A percentile compares a stretch with the other conserved stretches of the same genome.
phyloP scores from a whole-genome alignment of 2,888 invertebrate species.

The Morinoia aosen region DNA sequence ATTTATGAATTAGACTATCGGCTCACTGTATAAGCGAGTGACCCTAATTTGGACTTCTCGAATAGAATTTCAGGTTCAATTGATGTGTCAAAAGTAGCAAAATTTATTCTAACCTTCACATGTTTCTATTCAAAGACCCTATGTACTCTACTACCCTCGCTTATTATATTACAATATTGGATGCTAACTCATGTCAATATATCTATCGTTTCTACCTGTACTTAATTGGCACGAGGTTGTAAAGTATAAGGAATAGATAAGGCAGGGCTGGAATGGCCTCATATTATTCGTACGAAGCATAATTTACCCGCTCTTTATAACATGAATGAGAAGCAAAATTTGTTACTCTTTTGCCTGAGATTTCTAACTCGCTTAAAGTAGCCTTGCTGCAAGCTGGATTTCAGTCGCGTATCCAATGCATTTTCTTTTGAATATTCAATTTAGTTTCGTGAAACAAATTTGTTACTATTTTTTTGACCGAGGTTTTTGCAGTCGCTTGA shows the following conservation, averaged over 20 bases:
- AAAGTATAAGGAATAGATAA: neutral
- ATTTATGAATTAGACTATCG: neutral
- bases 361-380: neutral
- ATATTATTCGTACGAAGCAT: conserved; percentile 12
- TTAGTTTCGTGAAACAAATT: too few species aligned
- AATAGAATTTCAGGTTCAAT: neutral
- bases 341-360: neutral
- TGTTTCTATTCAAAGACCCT: neutral
- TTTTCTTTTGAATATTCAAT: neutral
- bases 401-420: neutral
- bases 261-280: neutral
- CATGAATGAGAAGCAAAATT: neutral
- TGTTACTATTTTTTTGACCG: too few species aligned
- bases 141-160: neutral
- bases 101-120: neutral
- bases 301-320: neutral
- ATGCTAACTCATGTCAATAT: neutral
- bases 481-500: too few species aligned
- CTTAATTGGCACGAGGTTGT: neutral
- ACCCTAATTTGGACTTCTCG: neutral
- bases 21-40: neutral
- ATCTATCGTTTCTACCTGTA: neutral
- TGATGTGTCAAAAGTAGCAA: neutral
- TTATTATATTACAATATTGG: neutral
- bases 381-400: neutral